Evolutionary conservation across 2,113 vertebrate species (phyloP).

Genomic region (Amphiprion ocellaris): DNA sequence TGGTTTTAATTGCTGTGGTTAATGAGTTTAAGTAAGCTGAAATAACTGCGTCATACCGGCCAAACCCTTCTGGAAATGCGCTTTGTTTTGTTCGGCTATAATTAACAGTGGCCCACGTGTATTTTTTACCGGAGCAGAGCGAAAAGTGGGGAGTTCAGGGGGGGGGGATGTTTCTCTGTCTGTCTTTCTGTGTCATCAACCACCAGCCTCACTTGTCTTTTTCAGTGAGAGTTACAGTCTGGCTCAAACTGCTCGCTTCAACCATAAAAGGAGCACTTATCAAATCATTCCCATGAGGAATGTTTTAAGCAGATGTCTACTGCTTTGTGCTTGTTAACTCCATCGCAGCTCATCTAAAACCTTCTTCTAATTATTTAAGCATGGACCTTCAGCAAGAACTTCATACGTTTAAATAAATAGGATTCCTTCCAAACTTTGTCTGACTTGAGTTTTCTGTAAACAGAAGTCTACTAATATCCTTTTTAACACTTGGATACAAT

Average conservation of each 20-base stretch:
- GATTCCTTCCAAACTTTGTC: not conserved
- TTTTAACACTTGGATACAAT: not conserved
- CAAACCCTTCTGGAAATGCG: slow-evolving; percentile 54
- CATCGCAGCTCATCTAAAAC: slow-evolving; percentile 38
- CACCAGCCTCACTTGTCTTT: slow-evolving; percentile 30
- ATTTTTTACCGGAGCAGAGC: slow-evolving; percentile 10
- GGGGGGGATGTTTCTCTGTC: slow-evolving; percentile 4
- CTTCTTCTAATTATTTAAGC: slow-evolving; percentile 13
- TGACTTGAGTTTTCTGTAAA: not conserved
- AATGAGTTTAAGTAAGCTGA: slow-evolving; percentile 83
- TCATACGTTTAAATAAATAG: slow-evolving; percentile 6
- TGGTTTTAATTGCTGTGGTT: slow-evolving; percentile 81
- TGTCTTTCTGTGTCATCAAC: slow-evolving; percentile 50
- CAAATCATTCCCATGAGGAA: slow-evolving; percentile 50
- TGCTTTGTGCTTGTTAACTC: slow-evolving; percentile 42
- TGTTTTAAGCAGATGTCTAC: slow-evolving; percentile 43
- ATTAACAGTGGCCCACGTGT: slow-evolving; percentile 42
- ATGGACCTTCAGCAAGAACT: slow-evolving; percentile 7
- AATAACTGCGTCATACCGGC: slow-evolving; percentile 75
- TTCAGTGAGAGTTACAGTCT: slow-evolving; percentile 29
- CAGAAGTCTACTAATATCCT: not conserved
- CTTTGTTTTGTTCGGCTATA: slow-evolving; percentile 67
- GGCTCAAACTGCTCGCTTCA: slow-evolving; percentile 53
- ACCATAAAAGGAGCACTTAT: slow-evolving; percentile 77
- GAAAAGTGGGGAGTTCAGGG: slow-evolving; percentile 17